Base-by-base conservation (phyloP, 1,140 invertebrate genomes). In the Phenacoccus solenopsis region DNA sequence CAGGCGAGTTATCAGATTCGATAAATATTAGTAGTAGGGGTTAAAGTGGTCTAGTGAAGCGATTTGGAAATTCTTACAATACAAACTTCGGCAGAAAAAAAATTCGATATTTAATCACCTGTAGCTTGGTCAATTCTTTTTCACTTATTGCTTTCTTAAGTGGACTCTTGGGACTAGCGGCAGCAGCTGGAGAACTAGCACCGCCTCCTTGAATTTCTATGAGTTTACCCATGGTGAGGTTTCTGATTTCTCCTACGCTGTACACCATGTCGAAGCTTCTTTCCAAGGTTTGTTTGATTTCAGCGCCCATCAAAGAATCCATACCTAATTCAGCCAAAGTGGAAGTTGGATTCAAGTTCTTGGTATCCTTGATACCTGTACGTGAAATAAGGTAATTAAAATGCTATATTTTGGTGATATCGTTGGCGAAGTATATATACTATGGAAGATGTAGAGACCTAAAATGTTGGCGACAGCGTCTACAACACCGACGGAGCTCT, bases 231-330 rank as follows among this genome's bases (percentile, higher is more conserved):
- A 94, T 87, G 0, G 89, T 93, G 1, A 95, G 79, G 24, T 79
- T 81, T 69, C 95, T 85, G 74, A 98, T 95, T 78, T 98, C 94
- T 76, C 90, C 88, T 56, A 93, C 87, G 38, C 90, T 88, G n/a
- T 98, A 78, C 0, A 91, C 85, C 27, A 97, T 77, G 78, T 97
- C 93, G 79, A 90, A 96, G 73, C 93, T 92, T 69, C 94, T 84
- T 78, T 98, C 95, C 9, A 98, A 79, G 0, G 90, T 94, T 78
- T 98, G 95, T 80, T 98, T 98, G 72, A 98, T 94, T 82, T 98
- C 96, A 0, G 96, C 93, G 69, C 93, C 94, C 96, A 98, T 98
- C 32, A 99, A 80, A 0, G 94, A 98, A 76, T 98, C 96, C 86
- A 98, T 93, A 12, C 96, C 96, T 7, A 98, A 82, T 78, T 98